These are phyloP conservation scores for Melieria omissa DNA, from an alignment of 2,888 invertebrate genomes.

Conservation along the genomic window DNA sequence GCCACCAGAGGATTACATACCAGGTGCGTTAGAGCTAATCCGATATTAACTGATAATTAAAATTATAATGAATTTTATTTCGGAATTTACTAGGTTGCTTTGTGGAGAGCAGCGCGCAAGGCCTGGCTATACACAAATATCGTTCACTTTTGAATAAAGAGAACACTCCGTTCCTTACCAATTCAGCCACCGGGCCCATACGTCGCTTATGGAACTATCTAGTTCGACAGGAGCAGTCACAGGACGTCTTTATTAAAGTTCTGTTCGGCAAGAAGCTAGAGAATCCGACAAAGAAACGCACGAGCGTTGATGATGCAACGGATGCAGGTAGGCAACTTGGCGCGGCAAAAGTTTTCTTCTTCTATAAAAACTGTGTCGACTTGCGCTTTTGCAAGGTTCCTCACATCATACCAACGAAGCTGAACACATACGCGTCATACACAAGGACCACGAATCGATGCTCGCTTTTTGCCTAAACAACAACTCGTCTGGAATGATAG, in stretches of 20 bases:
- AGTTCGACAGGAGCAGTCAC: slow-evolving; percentile 90
- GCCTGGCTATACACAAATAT: slow-evolving; percentile 93
- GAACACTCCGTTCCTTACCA: slow-evolving; percentile 92
- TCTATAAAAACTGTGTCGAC: background rate
- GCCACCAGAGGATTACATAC: slow-evolving; percentile 88
- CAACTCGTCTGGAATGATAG: slow-evolving; percentile 85
- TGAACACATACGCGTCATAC: slow-evolving; percentile 94
- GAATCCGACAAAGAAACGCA: slow-evolving; percentile 16
- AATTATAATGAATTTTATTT: background rate
- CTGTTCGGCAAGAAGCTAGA: slow-evolving; percentile 78
- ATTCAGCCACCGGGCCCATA: slow-evolving; percentile 79
- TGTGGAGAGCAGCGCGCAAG: slow-evolving; percentile 77
- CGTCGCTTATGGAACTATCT: slow-evolving; percentile 92
- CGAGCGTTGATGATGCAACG: slow-evolving; percentile 39
- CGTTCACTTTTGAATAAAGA: slow-evolving; percentile 89
- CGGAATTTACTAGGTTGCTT: slow-evolving; percentile 75
- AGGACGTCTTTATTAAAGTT: slow-evolving; percentile 94
- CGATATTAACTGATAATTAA: no score
- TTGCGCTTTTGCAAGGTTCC: slow-evolving; percentile 5
- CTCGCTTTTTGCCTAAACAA: slow-evolving; percentile 96
- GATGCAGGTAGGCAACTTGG: slow-evolving; percentile 17
- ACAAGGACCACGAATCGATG: slow-evolving; percentile 98
- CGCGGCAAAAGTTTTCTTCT: background rate
- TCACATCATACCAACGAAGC: slow-evolving; percentile 55
- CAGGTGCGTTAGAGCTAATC: slow-evolving; percentile 61